Base-by-base conservation (phyloP, 2,888 invertebrate genomes). In the Aphodius granarius region DNA sequence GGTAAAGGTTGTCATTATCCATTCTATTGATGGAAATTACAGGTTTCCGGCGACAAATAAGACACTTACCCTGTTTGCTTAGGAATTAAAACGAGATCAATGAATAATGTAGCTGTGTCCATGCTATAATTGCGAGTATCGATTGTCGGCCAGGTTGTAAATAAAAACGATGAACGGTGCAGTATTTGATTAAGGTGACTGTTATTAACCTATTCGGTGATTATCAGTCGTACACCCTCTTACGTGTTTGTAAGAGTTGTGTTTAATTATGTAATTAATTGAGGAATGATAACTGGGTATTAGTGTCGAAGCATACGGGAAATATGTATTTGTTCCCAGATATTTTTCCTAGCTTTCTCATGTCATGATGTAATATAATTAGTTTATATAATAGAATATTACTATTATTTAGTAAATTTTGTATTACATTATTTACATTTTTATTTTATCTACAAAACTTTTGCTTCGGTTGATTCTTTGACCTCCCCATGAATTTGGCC, bases 41-140 rank as follows among this genome's bases (percentile, higher is more conserved):
- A 75, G 66, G 62, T 73, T 77, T 75, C 76, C 9, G 73, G 76
- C 75, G 76, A 80, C 79, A 79, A 78, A 78, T 78, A 79, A 77
- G 80, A 80, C 80, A 78, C 78, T 76, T 78, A 76, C 65, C 16
- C 43, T 78, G 78, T 80, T 80, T 77, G 73, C 74, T 17, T 71
- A 65, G 65, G 70, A 80, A 80, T 80, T 80, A 80, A 80, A 79
- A 76, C 73, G 78, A 78, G 79, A 80, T 80, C 79, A 80, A 80
- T 80, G 80, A 80, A 80, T 80, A 79, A 80, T 79, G 78, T 73
- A 80, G 21, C 43, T 43, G 6, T 43, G 2, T 43, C 43, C 43
- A 6, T 43, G 43, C 43, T 43, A 43, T 43, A 43, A 43, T 43
- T 43, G 43, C 43, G 43, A 9, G 13, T 13, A 43, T 43, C 43